Evolutionary conservation across 2,797 vertebrate species (phyloP), one percentile per base, ranked within the genome.

Genomic region (Synaphobranchus kaupii): DNA sequence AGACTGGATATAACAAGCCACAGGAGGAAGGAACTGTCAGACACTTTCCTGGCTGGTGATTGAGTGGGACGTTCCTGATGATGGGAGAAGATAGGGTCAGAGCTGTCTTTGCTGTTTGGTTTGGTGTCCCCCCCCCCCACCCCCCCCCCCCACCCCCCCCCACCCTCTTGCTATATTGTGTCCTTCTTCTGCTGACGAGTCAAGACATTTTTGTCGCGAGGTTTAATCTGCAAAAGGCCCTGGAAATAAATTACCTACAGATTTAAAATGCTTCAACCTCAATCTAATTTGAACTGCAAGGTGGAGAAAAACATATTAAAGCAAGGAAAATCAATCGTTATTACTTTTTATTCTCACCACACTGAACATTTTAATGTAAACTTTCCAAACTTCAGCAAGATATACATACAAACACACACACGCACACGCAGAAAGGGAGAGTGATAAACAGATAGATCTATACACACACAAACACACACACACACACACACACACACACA

Each of bases 271-370:
- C 44, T 48, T 81, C 78, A 81, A 81, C 78, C 78, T 81, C 78
- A 81, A 50, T 81, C 78, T 81, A 50, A 81, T 81, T 81, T 81
- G 47, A 81, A 25, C 78, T n/a, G 78, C 78, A 81, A 81, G 20
- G 78, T 81, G 78, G 44, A 81, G 78, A 81, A 81, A 81, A 81
- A 81, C 47, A 81, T 76, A 76, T 50, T 81, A 81, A 48, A 50
- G 44, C 22, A 12, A 48, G 47, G 78, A 48, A 81, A 81, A 81
- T 81, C 44, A 81, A 50, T 81, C 78, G 47, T 81, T 48, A 81
- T 81, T 81, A 48, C 20, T 44, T 81, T 81, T 50, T 50, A 81
- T 81, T 81, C 78, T 81, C 78, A 44, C 73, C 15, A 8, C 47
- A 81, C 44, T n/a, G 7, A 81, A 31, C 47, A 50, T 50, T 81